Conservation (phyloP, 2,797 vertebrate species). For the Spinibarbus caldwelli region DNA sequence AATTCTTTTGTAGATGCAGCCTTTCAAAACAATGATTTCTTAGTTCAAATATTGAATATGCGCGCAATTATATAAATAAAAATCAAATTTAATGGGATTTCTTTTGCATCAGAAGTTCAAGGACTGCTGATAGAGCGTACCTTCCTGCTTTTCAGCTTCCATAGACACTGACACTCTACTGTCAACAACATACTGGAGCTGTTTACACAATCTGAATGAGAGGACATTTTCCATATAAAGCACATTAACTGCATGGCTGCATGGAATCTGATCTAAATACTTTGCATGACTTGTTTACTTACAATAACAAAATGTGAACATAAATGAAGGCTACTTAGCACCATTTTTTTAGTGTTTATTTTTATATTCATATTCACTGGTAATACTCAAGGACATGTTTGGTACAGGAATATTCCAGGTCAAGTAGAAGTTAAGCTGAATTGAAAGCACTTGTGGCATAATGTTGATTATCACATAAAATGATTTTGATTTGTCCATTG, state of each 20-base stretch:
- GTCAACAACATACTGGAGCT: constrained; percentile 24
- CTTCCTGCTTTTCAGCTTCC: constrained; percentile 17
- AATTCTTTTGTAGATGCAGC: no score
- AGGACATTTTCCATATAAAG: constrained; percentile 30
- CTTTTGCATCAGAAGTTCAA: background rate
- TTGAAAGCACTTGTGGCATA: constrained; percentile 11
- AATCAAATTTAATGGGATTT: background rate
- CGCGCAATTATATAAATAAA: background rate
- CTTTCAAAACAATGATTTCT: no score
- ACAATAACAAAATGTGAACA: background rate
- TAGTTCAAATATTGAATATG: constrained; percentile 8
- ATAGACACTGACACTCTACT: background rate
- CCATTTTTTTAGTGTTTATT: background rate
- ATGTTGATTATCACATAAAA: background rate
- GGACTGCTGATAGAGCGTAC: constrained; percentile 23
- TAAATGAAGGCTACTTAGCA: background rate
- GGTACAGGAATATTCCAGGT: background rate
- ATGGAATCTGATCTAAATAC: constrained; percentile 38
- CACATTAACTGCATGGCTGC: constrained; percentile 46
- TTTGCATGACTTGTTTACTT: constrained; percentile 19
- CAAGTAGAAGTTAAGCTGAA: background rate
- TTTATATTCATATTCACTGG: background rate
- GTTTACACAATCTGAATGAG: constrained; percentile 48
- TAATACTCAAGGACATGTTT: background rate
- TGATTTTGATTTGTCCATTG: background rate